These are phyloP conservation scores for Dinoponera quadriceps DNA, from an alignment of 1,140 invertebrate species.

Conservation along the genomic window DNA sequence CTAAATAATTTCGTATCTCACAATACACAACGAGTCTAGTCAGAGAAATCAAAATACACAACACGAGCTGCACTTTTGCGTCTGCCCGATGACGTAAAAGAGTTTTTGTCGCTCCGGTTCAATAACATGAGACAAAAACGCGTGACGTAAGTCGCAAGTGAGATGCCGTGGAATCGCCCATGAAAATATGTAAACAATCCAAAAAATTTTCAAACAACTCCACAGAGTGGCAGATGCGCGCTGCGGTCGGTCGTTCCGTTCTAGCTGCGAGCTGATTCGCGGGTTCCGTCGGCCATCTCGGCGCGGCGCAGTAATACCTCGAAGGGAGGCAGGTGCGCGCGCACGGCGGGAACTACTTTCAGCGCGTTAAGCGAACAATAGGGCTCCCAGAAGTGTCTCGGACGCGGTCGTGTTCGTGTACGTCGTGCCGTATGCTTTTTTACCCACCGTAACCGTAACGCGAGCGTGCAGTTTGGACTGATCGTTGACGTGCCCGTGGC, in stretches of 20 bases:
- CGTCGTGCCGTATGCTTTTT: constrained; percentile 74
- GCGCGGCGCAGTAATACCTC: constrained; percentile 73
- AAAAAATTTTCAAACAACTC: too few species aligned
- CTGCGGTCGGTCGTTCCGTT: constrained; percentile 33
- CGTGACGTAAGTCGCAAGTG: too few species aligned
- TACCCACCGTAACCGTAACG: constrained; percentile 51
- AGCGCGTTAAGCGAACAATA: constrained; percentile 85
- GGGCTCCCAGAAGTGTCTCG: constrained; percentile 84
- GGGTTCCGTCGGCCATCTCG: constrained; percentile 60
- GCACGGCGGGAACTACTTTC: constrained; percentile 84
- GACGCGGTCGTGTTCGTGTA: constrained; percentile 84
- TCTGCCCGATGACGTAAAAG: too few species aligned
- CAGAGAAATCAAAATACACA: too few species aligned
- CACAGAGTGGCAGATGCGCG: not conserved
- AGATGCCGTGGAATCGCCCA: too few species aligned
- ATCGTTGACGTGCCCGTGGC: constrained; percentile 61
- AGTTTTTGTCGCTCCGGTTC: too few species aligned
- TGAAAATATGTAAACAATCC: too few species aligned
- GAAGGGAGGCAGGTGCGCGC: constrained; percentile 81
- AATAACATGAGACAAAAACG: too few species aligned
- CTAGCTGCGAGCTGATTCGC: constrained; percentile 65
- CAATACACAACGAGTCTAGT: too few species aligned
- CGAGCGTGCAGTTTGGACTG: constrained; percentile 55
- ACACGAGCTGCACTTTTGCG: too few species aligned
- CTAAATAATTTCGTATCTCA: too few species aligned